Percentiles rank a stretch among this genome's conserved stretches.
Conservation (phyloP, 2,888 invertebrate genomes). For the Heliconius aoede region DNA sequence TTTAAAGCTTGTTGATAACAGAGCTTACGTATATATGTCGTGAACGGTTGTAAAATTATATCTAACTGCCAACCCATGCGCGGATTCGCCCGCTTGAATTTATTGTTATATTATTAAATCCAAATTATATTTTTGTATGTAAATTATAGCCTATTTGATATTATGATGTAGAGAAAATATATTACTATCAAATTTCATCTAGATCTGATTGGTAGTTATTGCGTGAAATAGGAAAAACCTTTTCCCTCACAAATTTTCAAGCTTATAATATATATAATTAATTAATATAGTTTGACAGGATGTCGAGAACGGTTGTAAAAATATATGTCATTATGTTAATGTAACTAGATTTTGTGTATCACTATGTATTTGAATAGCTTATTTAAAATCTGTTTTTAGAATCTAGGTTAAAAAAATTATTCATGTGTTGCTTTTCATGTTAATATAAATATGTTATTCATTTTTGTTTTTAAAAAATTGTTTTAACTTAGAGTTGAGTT, state of each 20-base stretch:
- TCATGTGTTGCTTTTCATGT: not conserved
- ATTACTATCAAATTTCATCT: not conserved
- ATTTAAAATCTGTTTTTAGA: not conserved
- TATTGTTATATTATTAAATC: not conserved
- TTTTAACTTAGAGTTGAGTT: not conserved
- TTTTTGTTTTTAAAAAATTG: not conserved
- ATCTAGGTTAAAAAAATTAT: slow-evolving; percentile 7
- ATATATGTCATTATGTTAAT: not conserved
- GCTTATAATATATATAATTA: not conserved
- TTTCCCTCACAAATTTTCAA: not conserved
- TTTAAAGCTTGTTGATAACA: slow-evolving; percentile 26
- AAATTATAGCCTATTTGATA: too few species aligned
- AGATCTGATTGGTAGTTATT: too few species aligned
- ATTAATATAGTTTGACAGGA: not conserved
- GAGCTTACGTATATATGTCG: not conserved
- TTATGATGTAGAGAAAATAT: too few species aligned
- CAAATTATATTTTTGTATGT: not conserved
- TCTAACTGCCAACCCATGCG: not conserved
- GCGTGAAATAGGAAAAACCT: too few species aligned
- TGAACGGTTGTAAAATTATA: not conserved
- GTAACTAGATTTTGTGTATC: not conserved
- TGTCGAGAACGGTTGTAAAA: not conserved
- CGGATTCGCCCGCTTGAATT: not conserved
- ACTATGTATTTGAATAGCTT: not conserved
- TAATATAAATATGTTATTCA: not conserved